A percentile compares a stretch with the other conserved stretches of the same genome.
These are phyloP conservation scores for Enteromius unitaeniatus DNA, from an alignment of 2,797 vertebrate species.

Conservation along the genomic window DNA sequence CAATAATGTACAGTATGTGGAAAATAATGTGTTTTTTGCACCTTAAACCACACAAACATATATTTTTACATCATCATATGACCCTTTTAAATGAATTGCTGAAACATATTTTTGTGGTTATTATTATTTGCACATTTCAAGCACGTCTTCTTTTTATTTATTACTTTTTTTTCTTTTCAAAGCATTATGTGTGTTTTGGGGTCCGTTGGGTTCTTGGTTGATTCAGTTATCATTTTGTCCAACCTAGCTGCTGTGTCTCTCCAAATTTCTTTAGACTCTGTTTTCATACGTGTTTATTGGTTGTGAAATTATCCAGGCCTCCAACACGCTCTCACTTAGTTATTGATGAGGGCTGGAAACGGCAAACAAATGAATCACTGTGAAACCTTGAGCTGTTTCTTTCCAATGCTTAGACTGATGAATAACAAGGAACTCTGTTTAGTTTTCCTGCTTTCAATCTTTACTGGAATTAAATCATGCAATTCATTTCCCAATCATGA, in stretches of 20 bases:
- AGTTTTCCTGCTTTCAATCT: slow-evolving; percentile 9
- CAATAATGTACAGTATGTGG: too few relatives aligned
- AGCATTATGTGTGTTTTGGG: background rate
- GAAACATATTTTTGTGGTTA: background rate
- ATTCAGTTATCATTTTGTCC: background rate
- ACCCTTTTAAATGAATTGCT: background rate
- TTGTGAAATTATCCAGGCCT: slow-evolving; percentile 12
- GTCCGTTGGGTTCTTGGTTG: background rate
- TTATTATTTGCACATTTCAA: background rate
- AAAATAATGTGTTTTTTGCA: too few relatives aligned
- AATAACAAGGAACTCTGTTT: slow-evolving; percentile 25
- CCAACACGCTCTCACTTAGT: background rate
- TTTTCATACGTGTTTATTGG: slow-evolving; percentile 17
- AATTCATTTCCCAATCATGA: background rate
- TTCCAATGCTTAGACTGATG: slow-evolving; percentile 22
- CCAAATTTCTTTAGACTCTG: background rate
- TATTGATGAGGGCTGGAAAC: slow-evolving; percentile 9
- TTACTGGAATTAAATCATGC: background rate
- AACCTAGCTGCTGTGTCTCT: background rate
- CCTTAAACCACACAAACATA: too few relatives aligned
- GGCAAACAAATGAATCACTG: background rate
- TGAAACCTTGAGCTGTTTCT: background rate
- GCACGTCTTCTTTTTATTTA: background rate
- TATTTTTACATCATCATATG: too few relatives aligned
- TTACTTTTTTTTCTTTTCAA: background rate